Base-by-base conservation (phyloP, 1,140 invertebrate species). In the Gonatopus flavifemur region DNA sequence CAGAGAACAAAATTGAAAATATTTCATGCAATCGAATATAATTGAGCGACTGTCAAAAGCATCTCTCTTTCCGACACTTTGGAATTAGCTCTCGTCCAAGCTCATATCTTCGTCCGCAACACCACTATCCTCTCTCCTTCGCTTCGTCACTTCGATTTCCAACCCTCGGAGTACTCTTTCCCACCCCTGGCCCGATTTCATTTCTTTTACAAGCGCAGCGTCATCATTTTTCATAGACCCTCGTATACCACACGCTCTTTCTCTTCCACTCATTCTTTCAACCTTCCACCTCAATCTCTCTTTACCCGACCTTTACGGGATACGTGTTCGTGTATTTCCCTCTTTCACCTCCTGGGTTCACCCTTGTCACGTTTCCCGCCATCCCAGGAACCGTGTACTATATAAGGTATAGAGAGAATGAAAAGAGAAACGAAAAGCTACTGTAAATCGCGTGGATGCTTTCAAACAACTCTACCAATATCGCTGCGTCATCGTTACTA, bases 201-300 rank as follows among this genome's bases (percentile, higher is more conserved):
- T 77, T 74, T 73, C 70, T 71, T 74, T 70, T 65, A 65, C 67
- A 69, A 71, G 56, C 59, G 67, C 71, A 60, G 63, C 71, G 73
- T 77, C 72, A 76, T 77, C 73, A 75, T 77, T 77, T 77, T 77
- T 77, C 73, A 76, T 76, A 70, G 72, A 72, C 64, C 69, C 67
- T 50, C 44, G 21, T 22, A 24, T 38, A 30, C n/a, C n/a, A n/a
- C n/a, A n/a, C n/a, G n/a, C n/a, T n/a, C n/a, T n/a, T n/a, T n/a
- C n/a, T n/a, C n/a, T n/a, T n/a, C n/a, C n/a, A n/a, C n/a, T n/a
- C n/a, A n/a, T n/a, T n/a, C n/a, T n/a, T n/a, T n/a, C n/a, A n/a
- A n/a, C n/a, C n/a, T n/a, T n/a, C n/a, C n/a, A n/a, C n/a, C n/a
- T n/a, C n/a, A n/a, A n/a, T n/a, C n/a, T n/a, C n/a, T n/a, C n/a